phyloP scores from a whole-genome alignment of 2,113 vertebrate genomes.

The Platysteira castanea region DNA sequence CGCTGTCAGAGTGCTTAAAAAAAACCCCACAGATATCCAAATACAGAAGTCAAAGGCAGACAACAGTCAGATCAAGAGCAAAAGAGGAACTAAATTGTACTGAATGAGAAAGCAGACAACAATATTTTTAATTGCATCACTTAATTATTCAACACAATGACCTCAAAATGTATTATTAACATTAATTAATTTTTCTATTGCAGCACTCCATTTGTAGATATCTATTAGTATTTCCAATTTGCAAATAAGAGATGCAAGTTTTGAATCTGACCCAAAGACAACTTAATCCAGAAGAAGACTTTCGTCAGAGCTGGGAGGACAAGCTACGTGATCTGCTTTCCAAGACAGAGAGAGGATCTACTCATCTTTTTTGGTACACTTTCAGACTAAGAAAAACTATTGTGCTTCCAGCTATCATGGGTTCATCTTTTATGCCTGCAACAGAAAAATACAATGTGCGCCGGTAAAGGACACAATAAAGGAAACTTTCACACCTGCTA shows the following conservation, averaged over 20 bases:
- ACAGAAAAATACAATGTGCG: background rate
- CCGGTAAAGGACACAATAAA: no score
- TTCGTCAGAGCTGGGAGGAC: background rate
- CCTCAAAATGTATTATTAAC: background rate
- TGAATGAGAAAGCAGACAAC: background rate
- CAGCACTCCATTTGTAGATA: background rate
- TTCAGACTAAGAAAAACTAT: background rate
- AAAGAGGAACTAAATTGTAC: background rate
- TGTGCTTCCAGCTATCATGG: background rate
- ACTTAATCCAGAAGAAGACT: background rate
- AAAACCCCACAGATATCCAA: background rate
- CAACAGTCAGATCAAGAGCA: background rate
- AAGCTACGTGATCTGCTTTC: background rate
- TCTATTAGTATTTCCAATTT: background rate
- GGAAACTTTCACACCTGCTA: no score
- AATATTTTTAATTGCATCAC: background rate
- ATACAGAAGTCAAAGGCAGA: background rate
- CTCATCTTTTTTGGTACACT: background rate
- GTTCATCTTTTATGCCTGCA: background rate
- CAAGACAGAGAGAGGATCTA: background rate
- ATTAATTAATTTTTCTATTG: background rate
- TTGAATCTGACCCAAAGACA: background rate
- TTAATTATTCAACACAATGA: background rate
- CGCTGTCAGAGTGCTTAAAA: background rate
- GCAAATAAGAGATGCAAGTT: background rate